Base-by-base conservation (phyloP, 2,888 invertebrate species). In the Atrina japonica region DNA sequence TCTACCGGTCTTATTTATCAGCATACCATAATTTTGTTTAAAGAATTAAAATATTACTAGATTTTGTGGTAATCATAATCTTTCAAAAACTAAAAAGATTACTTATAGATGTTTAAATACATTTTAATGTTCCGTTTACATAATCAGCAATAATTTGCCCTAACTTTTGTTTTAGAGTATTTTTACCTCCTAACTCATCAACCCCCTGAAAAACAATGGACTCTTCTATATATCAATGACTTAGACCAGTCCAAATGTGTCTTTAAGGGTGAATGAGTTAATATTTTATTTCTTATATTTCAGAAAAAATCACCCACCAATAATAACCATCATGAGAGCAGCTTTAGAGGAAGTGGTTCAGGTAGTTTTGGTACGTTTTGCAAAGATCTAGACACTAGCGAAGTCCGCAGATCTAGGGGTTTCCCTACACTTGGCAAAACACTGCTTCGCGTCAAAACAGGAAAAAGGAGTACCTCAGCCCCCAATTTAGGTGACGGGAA, bases 401-500 rank as follows among this genome's bases (percentile, higher is more conserved):
- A 83, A 60, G 78, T 78, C 50, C 78, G 80, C 53, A 73, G 78
- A 70, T 79, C 79, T 47, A 74, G 84, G 61, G 85, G 84, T 59
- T 87, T 87, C 69, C 86, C 84, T 53, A 77, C 83, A 89, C 94
- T 96, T 92, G 96, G 96, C 95, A 95, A 93, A 89, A 89, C 90
- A 75, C 87, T 91, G 83, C 86, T 90, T 83, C 81, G 85, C 50
- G 84, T 90, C 80, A 89, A 88, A 83, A 88, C 92, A 92, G 93
- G 92, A 86, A 92, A 92, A 92, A 93, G 92, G 92, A 96, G 96
- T 92, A 95, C 94, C 89, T 96, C 96, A 88, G 96, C 96, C 90
- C 97, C 97, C 88, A 96, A 96, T 93, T 92, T 97, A 96, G 96
- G 96, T 96, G 92, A 91, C 75, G 82, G 81, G 77, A 72, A 52